Evolutionary conservation across 2,888 invertebrate species (phyloP).

Genomic region (Lochmaea crataegi): DNA sequence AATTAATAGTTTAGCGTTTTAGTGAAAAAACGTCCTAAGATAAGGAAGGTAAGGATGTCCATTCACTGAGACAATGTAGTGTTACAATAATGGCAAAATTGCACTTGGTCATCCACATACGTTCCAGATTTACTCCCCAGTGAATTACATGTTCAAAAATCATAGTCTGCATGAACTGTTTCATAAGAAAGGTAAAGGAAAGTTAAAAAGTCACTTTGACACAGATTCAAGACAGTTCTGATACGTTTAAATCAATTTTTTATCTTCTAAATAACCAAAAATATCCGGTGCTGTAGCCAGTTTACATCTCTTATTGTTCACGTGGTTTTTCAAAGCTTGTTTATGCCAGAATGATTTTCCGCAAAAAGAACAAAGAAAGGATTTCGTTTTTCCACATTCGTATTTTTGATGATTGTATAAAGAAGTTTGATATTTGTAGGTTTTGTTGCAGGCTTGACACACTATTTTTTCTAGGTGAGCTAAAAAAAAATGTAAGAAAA

Average conservation of each 20-base stretch:
- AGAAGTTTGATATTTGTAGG: slow-evolving; percentile 48
- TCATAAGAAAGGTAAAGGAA: no score
- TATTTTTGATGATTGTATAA: slow-evolving; percentile 50
- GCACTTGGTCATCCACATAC: no score
- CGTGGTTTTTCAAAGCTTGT: slow-evolving; percentile 36
- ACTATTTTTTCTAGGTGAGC: slow-evolving; percentile 7
- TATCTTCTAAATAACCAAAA: slow-evolving; percentile 20
- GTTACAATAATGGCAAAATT: no score
- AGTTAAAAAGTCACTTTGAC: no score
- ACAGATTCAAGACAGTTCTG: no score
- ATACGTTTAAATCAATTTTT: background rate
- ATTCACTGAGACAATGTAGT: no score
- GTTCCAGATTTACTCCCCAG: no score
- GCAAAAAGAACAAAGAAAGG: slow-evolving; percentile 39
- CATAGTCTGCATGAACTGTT: no score
- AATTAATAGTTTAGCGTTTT: no score
- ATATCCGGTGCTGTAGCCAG: slow-evolving; percentile 16
- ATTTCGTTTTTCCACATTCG: slow-evolving; percentile 50
- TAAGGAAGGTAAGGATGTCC: no score
- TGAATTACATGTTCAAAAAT: no score
- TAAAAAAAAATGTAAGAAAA: slow-evolving; percentile 3
- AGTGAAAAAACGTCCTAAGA: no score
- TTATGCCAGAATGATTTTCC: slow-evolving; percentile 36
- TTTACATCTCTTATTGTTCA: slow-evolving; percentile 36
- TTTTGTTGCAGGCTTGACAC: slow-evolving; percentile 46